Conservation (phyloP, 2,797 vertebrate species). For the Takifugu rubripes region DNA sequence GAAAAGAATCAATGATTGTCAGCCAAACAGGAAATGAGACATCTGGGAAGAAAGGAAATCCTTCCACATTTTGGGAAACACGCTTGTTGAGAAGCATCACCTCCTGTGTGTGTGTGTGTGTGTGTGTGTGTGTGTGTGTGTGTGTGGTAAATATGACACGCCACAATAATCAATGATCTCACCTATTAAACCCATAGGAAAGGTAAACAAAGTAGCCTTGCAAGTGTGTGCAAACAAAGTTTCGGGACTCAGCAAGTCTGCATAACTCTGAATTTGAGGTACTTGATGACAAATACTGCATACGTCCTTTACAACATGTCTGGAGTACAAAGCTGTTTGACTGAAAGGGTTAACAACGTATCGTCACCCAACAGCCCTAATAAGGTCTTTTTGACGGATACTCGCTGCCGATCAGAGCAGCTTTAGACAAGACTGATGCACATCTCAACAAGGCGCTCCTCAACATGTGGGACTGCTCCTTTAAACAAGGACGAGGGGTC, state of each 20-base stretch:
- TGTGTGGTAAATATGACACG: too few relatives aligned
- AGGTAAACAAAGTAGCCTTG: background rate
- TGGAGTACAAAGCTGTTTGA: too few relatives aligned
- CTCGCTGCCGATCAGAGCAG: too few relatives aligned
- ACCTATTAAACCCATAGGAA: background rate
- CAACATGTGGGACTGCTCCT: conserved; percentile 8
- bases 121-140: too few relatives aligned
- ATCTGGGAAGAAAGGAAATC: conserved; percentile 10
- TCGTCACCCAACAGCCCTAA: too few relatives aligned
- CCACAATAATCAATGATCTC: background rate
- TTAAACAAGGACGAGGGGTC: conserved; percentile 11
- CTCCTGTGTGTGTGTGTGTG: too few relatives aligned
- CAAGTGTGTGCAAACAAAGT: background rate
- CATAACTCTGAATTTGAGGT: too few relatives aligned
- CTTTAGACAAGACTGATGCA: background rate
- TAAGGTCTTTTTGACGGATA: too few relatives aligned
- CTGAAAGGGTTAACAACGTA: too few relatives aligned
- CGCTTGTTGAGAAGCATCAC: background rate
- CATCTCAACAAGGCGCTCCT: background rate
- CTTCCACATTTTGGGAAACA: conserved; percentile 10
- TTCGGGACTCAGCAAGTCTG: background rate
- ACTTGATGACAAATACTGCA: too few relatives aligned
- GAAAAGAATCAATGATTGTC: conserved; percentile 62
- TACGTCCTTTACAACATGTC: too few relatives aligned
- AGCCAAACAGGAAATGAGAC: conserved; percentile 42